These are phyloP conservation scores for Lithophane semibrunnea DNA, from an alignment of 2,888 invertebrate genomes.

Conservation along the genomic window DNA sequence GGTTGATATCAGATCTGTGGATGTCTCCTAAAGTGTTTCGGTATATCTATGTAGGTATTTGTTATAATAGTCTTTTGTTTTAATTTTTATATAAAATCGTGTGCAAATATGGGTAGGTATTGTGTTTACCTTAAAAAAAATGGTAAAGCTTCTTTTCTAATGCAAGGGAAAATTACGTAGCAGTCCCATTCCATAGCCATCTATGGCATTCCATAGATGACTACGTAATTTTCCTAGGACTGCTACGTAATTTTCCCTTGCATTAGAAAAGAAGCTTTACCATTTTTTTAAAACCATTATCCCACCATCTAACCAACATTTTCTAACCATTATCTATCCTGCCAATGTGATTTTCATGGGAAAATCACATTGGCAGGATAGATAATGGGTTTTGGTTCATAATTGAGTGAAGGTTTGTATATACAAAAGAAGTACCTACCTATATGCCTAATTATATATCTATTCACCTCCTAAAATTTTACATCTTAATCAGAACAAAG, in stretches of 20 bases:
- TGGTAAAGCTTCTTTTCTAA: background rate
- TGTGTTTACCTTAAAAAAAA: background rate
- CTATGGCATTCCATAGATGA: too few species aligned
- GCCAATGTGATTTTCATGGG: too few species aligned
- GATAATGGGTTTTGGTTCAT: background rate
- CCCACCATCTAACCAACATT: too few species aligned
- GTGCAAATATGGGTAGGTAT: background rate
- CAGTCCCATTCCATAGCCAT: background rate
- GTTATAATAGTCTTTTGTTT: background rate
- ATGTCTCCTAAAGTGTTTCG: background rate
- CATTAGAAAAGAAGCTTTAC: too few species aligned
- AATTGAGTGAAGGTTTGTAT: background rate
- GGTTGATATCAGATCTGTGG: conserved; percentile 2
- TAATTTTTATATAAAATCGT: background rate
- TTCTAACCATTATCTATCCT: too few species aligned
- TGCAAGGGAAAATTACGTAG: background rate
- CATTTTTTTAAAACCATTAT: too few species aligned
- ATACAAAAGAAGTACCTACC: background rate
- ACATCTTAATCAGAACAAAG: conserved; percentile 52
- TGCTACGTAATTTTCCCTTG: too few species aligned
- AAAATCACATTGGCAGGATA: background rate
- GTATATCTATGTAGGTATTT: background rate
- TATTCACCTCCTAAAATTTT: background rate
- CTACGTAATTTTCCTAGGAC: too few species aligned
- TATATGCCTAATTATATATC: background rate